phyloP scores from a whole-genome alignment of 2,113 vertebrate genomes.

The Sturnira hondurensis region DNA sequence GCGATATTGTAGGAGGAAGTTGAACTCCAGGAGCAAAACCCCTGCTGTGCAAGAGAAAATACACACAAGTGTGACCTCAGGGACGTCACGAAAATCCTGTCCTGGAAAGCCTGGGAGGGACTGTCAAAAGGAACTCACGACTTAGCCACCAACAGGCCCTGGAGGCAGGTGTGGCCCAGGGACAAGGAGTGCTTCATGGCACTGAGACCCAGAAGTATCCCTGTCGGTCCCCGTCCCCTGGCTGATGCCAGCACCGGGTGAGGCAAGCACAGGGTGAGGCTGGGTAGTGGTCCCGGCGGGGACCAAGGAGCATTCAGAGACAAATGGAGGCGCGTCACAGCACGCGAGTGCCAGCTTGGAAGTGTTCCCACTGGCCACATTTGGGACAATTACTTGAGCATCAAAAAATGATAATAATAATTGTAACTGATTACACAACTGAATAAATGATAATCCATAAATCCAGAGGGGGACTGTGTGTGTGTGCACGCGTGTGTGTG shows the following conservation, averaged over 20 bases:
- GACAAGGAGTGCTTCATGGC: accelerated
- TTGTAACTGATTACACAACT: not conserved
- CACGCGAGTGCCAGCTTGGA: too few relatives aligned
- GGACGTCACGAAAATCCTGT: not conserved
- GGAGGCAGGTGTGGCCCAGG: not conserved
- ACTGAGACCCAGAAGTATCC: not conserved
- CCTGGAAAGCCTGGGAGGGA: not conserved
- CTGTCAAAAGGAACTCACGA: not conserved
- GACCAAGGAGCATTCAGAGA: not conserved
- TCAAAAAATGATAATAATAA: not conserved
- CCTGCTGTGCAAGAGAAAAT: not conserved
- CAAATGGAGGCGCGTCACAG: accelerated
- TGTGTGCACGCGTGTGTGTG: too few relatives aligned
- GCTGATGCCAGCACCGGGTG: not conserved
- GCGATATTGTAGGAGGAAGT: not conserved
- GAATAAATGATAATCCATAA: not conserved
- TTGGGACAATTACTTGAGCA: not conserved
- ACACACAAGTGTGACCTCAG: not conserved
- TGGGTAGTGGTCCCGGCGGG: not conserved
- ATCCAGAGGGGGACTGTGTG: not conserved
- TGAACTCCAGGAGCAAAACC: not conserved
- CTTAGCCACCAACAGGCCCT: not conserved
- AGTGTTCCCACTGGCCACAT: not conserved
- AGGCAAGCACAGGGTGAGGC: too few relatives aligned
- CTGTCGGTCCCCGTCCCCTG: accelerated